phyloP scores from a whole-genome alignment of 2,797 vertebrate species.

The Lutjanus argentimaculatus region DNA sequence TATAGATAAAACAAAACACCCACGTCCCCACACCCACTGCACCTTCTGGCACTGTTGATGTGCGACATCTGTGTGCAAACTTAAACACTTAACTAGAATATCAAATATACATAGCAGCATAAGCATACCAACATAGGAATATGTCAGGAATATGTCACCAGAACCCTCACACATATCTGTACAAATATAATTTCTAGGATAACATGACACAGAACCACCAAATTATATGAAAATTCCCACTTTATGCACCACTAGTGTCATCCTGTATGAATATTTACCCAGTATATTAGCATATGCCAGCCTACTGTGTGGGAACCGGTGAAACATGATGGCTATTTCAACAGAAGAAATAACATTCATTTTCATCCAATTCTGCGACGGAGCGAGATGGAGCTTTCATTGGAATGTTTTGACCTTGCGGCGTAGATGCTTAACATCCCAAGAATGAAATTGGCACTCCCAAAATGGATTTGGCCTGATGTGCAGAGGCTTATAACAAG shows the following conservation, averaged over 20 bases:
- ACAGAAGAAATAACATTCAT: slow-evolving; percentile 64
- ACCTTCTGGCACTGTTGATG: slow-evolving; percentile 74
- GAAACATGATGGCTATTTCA: slow-evolving; percentile 67
- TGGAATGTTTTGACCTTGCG: slow-evolving; percentile 78
- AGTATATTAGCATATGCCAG: slow-evolving; percentile 48
- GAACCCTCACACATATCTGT: slow-evolving; percentile 41
- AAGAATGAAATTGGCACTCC: slow-evolving; percentile 78
- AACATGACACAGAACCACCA: slow-evolving; percentile 35
- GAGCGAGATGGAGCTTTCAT: slow-evolving; percentile 61
- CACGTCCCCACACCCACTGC: slow-evolving; percentile 78
- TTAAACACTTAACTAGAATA: slow-evolving; percentile 53
- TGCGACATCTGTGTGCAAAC: slow-evolving; percentile 73
- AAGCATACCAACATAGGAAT: slow-evolving; percentile 18
- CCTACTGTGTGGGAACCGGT: slow-evolving; percentile 55
- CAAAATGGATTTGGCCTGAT: slow-evolving; percentile 81
- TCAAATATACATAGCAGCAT: slow-evolving; percentile 37
- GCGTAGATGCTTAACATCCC: slow-evolving; percentile 78
- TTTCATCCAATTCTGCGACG: slow-evolving; percentile 60
- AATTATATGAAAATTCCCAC: slow-evolving; percentile 32
- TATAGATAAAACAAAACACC: slow-evolving; percentile 81
- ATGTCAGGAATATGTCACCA: slow-evolving; percentile 42
- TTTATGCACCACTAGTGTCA: slow-evolving; percentile 35
- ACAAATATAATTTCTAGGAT: slow-evolving; percentile 51
- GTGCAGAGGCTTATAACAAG: slow-evolving; percentile 74
- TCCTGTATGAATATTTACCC: slow-evolving; percentile 48